Evolutionary conservation across 2,888 invertebrate genomes (phyloP).

Genomic region (Kryphioiulus occultus): DNA sequence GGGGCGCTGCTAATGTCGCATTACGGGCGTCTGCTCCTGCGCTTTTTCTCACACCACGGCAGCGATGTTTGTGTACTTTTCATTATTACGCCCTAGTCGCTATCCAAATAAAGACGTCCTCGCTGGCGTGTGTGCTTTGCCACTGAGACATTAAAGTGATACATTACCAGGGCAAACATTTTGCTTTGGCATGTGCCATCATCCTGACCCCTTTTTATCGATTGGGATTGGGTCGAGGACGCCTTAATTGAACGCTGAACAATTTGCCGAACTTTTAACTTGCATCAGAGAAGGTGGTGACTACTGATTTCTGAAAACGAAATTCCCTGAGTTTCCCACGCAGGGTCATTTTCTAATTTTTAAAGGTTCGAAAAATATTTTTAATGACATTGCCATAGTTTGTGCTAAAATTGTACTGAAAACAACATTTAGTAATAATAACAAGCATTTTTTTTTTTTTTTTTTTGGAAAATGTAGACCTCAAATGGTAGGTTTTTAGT

Average conservation of each 20-base stretch:
- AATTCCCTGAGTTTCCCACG: too few relatives aligned
- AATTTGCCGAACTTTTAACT: not conserved
- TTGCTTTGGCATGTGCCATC: not conserved
- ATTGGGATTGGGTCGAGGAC: conserved; percentile 20
- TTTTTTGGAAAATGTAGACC: too few relatives aligned
- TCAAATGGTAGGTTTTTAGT: too few relatives aligned
- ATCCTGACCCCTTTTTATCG: conserved; percentile 19
- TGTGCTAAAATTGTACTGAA: too few relatives aligned
- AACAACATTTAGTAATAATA: too few relatives aligned
- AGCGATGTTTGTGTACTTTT: conserved; percentile 35
- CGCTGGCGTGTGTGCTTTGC: not conserved
- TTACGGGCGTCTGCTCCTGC: conserved; percentile 12
- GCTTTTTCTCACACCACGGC: conserved; percentile 18
- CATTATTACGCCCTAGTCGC: conserved; percentile 26
- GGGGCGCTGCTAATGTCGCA: conserved; percentile 31
- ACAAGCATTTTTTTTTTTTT: too few relatives aligned
- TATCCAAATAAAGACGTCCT: not conserved
- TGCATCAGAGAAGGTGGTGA: not conserved
- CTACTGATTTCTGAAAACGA: too few relatives aligned
- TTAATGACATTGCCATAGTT: too few relatives aligned
- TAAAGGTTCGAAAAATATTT: not conserved
- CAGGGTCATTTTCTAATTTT: not conserved
- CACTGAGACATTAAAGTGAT: conserved; percentile 16
- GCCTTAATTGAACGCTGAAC: not conserved
- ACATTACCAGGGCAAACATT: conserved; percentile 28